Conservation (phyloP, 2,797 vertebrate genomes). For the Psittacula derbiana region DNA sequence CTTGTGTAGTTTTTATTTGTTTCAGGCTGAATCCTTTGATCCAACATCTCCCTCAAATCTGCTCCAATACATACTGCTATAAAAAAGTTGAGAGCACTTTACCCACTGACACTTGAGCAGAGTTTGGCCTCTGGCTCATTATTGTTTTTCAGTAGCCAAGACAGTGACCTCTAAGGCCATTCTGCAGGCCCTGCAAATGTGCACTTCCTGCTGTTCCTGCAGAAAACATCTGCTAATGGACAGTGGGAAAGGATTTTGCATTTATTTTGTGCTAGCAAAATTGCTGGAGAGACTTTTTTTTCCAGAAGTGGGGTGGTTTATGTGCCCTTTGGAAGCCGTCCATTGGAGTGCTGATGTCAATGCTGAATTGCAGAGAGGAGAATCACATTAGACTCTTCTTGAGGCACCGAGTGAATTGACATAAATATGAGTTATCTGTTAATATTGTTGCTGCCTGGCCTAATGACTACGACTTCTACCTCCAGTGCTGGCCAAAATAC, state of each 20-base stretch:
- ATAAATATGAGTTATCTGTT: conserved; percentile 53
- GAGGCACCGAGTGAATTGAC: neutral
- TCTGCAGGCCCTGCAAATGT: fast-evolving
- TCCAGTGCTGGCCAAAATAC: neutral
- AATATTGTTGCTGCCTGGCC: conserved; percentile 18
- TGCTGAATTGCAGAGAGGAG: neutral
- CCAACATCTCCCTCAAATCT: fast-evolving
- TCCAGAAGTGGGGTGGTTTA: neutral
- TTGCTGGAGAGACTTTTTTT: neutral
- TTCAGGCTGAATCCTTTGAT: neutral
- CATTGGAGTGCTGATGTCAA: neutral
- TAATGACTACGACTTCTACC: neutral
- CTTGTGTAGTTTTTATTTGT: neutral
- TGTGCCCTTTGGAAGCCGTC: neutral
- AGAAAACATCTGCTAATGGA: neutral
- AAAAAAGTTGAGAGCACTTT: neutral
- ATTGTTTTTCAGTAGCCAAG: neutral
- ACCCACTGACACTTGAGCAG: neutral
- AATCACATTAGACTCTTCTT: neutral
- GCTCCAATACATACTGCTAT: neutral
- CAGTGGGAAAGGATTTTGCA: neutral
- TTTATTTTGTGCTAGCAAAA: neutral
- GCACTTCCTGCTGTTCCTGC: neutral
- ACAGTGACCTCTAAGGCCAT: fast-evolving
- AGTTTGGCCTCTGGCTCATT: neutral